Evolutionary conservation across 1,140 invertebrate genomes (phyloP).

Genomic region (Amyelois transitella): DNA sequence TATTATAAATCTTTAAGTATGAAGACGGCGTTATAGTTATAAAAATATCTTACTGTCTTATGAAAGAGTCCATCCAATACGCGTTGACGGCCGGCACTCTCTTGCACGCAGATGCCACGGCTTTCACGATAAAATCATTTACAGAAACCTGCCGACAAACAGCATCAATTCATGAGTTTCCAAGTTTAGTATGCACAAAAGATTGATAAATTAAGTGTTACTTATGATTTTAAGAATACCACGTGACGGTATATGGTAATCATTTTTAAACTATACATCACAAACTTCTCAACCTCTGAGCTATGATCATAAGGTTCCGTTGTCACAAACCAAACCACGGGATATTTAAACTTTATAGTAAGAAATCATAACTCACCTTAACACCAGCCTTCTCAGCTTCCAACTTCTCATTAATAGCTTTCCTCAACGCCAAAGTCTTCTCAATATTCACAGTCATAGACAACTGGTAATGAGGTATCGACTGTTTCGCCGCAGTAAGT

Average conservation of each 20-base stretch:
- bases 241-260: too few species aligned
- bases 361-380: constrained; percentile 31
- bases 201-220: too few species aligned
- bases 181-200: too few species aligned
- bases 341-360: constrained; percentile 2
- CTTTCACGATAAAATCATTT: constrained; percentile 99
- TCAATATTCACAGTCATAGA: constrained; percentile 92
- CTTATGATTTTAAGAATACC: too few species aligned
- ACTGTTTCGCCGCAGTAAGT: constrained; percentile 92
- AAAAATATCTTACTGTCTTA: constrained; percentile 86
- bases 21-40: constrained; percentile 2
- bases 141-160: constrained; percentile 90
- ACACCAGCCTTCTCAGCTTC: constrained; percentile 82
- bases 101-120: constrained; percentile 91
- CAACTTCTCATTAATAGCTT: constrained; percentile 84
- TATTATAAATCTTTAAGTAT: too few species aligned
- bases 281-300: too few species aligned
- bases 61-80: constrained; percentile 95
- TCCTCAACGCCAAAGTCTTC: constrained; percentile 78
- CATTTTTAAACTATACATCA: not conserved
- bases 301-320: too few species aligned
- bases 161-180: too few species aligned
- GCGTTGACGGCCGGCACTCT: constrained; percentile 97
- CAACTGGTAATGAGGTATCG: constrained; percentile 98
- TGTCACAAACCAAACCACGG: too few species aligned